These are phyloP conservation scores for Steromphala cineraria DNA, from an alignment of 2,888 invertebrate species.

Conservation along the genomic window DNA sequence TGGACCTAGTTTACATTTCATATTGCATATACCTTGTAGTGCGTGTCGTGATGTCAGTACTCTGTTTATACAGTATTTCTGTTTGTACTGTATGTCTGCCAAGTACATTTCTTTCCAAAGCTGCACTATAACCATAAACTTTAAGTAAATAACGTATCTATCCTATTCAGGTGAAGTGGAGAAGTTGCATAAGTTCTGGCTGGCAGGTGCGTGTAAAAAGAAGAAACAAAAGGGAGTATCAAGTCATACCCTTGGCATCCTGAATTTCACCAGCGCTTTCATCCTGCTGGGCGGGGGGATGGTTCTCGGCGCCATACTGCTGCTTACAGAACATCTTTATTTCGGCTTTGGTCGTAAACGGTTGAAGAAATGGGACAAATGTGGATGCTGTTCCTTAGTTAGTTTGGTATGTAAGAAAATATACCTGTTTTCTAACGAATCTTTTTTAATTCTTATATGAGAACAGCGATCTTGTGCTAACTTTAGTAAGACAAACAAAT, in stretches of 20 bases:
- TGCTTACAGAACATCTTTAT: conserved; percentile 94
- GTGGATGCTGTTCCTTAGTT: conserved; percentile 94
- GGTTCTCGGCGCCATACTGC: conserved; percentile 88
- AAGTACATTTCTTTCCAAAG: too few relatives aligned
- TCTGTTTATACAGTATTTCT: too few relatives aligned
- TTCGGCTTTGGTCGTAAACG: conserved; percentile 84
- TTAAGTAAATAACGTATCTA: not conserved
- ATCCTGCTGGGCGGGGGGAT: conserved; percentile 96
- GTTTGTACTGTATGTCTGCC: too few relatives aligned
- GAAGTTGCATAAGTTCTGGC: conserved; percentile 92
- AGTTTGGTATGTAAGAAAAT: conserved; percentile 85
- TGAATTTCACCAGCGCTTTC: conserved; percentile 97
- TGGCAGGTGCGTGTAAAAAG: conserved; percentile 93
- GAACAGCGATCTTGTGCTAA: too few relatives aligned
- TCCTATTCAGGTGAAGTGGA: conserved; percentile 87
- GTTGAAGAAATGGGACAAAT: conserved; percentile 80
- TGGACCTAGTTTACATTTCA: too few relatives aligned
- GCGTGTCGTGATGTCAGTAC: too few relatives aligned
- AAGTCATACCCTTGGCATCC: conserved; percentile 77
- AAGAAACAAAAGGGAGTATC: conserved; percentile 88
- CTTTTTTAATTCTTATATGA: not conserved
- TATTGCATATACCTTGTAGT: too few relatives aligned
- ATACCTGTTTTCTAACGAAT: too few relatives aligned
- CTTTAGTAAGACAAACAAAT: too few relatives aligned
- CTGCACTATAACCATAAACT: too few relatives aligned